Conservation (phyloP, 1,140 invertebrate genomes). For the Aphis gossypii region DNA sequence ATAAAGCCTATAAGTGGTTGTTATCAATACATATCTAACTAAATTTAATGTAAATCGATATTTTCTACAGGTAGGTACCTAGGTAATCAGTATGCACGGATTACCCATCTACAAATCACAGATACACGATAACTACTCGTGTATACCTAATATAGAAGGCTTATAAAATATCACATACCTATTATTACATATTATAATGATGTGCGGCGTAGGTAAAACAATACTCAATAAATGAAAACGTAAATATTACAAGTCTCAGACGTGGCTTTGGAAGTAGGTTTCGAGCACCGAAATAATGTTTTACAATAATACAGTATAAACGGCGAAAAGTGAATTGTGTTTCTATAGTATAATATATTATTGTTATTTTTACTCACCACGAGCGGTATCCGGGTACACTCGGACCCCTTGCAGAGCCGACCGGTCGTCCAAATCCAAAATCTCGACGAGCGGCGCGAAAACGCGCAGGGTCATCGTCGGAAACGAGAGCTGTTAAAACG, state of each 20-base stretch:
- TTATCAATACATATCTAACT: neutral
- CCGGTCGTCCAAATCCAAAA: neutral
- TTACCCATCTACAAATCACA: neutral
- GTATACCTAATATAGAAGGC: neutral
- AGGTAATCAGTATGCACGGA: neutral
- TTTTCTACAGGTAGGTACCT: neutral
- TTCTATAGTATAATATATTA: too few species aligned
- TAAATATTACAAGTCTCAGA: neutral
- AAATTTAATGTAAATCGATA: neutral
- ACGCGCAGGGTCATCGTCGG: neutral
- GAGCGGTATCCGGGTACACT: neutral
- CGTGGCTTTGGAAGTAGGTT: neutral
- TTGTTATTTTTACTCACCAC: neutral
- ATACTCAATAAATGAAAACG: neutral
- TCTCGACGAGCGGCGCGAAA: neutral
- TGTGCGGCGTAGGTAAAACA: neutral
- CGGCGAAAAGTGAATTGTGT: neutral
- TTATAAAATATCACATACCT: neutral
- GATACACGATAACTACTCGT: neutral
- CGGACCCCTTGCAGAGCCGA: neutral
- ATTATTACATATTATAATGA: neutral
- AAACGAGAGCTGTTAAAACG: neutral
- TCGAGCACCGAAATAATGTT: neutral
- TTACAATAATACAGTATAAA: neutral
- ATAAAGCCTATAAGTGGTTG: neutral